phyloP scores from a whole-genome alignment of 2,113 vertebrate genomes.

The Hiodon alosoides region DNA sequence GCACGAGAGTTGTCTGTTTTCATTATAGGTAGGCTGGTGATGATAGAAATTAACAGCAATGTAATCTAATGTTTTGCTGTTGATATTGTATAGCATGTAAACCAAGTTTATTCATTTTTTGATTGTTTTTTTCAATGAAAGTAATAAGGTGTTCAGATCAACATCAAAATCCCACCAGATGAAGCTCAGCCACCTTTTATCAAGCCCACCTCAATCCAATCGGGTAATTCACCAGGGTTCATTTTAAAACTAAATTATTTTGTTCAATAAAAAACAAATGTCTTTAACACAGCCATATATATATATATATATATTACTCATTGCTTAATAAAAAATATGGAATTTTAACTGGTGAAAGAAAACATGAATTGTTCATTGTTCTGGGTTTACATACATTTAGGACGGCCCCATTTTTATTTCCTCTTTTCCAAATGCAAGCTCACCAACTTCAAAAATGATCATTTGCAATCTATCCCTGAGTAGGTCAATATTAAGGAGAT shows the following conservation, averaged over 20 bases:
- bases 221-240: conserved; percentile 18
- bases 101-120: neutral
- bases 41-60: neutral
- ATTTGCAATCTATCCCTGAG: neutral
- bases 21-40: neutral
- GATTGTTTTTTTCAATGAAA: conserved; percentile 37
- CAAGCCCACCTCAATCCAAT: conserved; percentile 18
- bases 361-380: neutral
- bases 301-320: too few species aligned
- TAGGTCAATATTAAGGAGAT: conserved; percentile 47
- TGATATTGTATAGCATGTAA: neutral
- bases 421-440: neutral
- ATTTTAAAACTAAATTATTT: neutral
- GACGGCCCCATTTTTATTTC: neutral
- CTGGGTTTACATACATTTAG: neutral
- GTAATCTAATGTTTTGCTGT: neutral
- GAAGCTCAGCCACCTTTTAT: conserved; percentile 15
- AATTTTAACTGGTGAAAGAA: neutral
- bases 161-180: conserved; percentile 26
- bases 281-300: too few species aligned
- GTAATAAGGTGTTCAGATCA: conserved; percentile 39
- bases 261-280: too few species aligned
- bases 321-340: too few species aligned
- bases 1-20: neutral
- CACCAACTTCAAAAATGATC: neutral